Conservation (phyloP, 2,113 vertebrate genomes). For the Ammodytes marinus region DNA sequence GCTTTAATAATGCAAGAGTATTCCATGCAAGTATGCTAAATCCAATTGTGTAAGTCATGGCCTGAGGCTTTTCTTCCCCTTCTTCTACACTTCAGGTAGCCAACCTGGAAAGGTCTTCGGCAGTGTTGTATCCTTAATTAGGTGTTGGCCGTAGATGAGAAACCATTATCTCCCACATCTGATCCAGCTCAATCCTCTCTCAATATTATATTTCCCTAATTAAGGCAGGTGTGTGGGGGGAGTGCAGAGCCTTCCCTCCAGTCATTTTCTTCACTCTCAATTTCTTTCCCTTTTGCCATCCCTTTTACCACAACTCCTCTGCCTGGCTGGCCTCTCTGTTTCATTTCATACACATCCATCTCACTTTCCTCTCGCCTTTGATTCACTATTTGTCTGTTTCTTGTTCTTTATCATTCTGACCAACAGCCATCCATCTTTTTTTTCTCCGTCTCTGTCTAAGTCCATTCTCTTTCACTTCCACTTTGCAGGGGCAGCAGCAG, state of each 20-base stretch:
- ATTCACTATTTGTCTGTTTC: constrained; percentile 38
- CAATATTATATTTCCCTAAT: constrained; percentile 76
- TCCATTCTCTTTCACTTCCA: neutral
- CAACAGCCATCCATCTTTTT: constrained; percentile 38
- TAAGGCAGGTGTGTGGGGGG: constrained; percentile 53
- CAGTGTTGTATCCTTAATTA: constrained; percentile 58
- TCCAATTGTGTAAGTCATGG: constrained; percentile 64
- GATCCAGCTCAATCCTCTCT: constrained; percentile 71
- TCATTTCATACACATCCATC: constrained; percentile 33
- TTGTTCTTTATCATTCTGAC: constrained; percentile 34
- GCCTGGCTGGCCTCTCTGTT: neutral
- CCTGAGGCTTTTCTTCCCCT: constrained; percentile 54
- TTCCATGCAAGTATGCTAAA: constrained; percentile 65
- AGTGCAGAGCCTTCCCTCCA: constrained; percentile 43
- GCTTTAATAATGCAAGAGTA: constrained; percentile 70
- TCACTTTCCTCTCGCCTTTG: constrained; percentile 33
- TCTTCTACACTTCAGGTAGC: constrained; percentile 44
- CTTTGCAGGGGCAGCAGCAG: constrained; percentile 15
- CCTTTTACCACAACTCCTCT: constrained; percentile 35
- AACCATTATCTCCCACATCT: constrained; percentile 68
- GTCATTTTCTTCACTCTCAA: constrained; percentile 40
- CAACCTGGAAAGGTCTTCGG: constrained; percentile 50
- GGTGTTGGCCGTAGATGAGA: constrained; percentile 61
- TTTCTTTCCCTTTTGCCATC: constrained; percentile 33
- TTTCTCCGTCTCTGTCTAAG: constrained; percentile 3